Percentiles rank a stretch among this genome's conserved stretches.
These are phyloP conservation scores for Disparrhopalites patrizii DNA, from an alignment of 2,888 invertebrate genomes.

Conservation along the genomic window DNA sequence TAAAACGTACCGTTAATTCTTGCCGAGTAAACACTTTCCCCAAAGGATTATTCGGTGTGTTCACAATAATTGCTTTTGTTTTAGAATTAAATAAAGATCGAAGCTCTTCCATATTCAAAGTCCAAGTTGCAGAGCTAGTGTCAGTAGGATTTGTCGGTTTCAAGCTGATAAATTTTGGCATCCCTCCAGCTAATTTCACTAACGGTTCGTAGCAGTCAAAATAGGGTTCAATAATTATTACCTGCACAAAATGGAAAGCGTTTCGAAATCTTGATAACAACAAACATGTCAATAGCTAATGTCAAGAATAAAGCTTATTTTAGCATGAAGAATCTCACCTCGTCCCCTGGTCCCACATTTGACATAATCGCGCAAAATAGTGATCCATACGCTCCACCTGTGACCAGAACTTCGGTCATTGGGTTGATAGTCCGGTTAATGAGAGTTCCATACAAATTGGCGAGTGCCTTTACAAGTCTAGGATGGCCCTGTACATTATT, in stretches of 20 bases:
- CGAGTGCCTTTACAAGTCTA: constrained; percentile 74
- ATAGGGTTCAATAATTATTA: constrained; percentile 46
- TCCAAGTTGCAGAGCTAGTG: constrained; percentile 77
- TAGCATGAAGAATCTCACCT: constrained; percentile 31
- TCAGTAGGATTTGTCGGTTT: constrained; percentile 61
- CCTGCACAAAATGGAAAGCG: constrained; percentile 31
- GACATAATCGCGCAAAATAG: constrained; percentile 77
- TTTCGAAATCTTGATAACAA: background rate
- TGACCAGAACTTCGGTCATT: constrained; percentile 78
- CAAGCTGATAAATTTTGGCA: constrained; percentile 80
- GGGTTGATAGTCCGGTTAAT: constrained; percentile 74
- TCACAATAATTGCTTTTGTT: constrained; percentile 93
- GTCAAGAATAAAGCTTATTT: background rate
- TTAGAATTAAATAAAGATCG: constrained; percentile 73
- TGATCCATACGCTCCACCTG: constrained; percentile 92
- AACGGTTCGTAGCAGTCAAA: constrained; percentile 46
- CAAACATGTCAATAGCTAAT: background rate
- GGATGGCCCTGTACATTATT: constrained; percentile 74
- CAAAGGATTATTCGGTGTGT: constrained; percentile 96
- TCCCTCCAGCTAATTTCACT: constrained; percentile 72
- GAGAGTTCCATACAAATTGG: constrained; percentile 78
- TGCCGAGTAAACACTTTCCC: constrained; percentile 78
- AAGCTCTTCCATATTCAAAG: constrained; percentile 76
- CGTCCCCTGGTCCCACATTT: constrained; percentile 43
- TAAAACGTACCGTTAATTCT: constrained; percentile 54